These are phyloP conservation scores for Lepidurus arcticus DNA, from an alignment of 1,140 invertebrate species.

Conservation along the genomic window DNA sequence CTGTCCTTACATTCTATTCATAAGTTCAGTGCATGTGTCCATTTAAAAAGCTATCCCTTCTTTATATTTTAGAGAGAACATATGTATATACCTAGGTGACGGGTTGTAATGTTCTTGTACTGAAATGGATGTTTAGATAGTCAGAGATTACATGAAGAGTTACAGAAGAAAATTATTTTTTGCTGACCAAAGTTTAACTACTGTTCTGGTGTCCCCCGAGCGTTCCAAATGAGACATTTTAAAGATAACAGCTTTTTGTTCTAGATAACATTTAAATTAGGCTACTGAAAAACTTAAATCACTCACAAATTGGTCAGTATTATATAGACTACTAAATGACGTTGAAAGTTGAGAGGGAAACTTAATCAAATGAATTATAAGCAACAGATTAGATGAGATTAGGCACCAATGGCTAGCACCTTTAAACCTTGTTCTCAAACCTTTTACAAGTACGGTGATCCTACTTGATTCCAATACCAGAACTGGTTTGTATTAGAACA, in stretches of 20 bases:
- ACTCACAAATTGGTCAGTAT: too few species aligned
- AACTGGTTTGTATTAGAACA: not conserved
- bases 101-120: too few species aligned
- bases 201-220: not conserved
- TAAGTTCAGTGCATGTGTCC: slow-evolving; percentile 49
- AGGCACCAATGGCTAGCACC: not conserved
- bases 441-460: not conserved
- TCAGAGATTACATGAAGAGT: not conserved
- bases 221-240: too few species aligned
- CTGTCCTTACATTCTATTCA: slow-evolving; percentile 91
- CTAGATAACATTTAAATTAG: too few species aligned
- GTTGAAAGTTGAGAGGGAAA: too few species aligned
- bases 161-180: not conserved
- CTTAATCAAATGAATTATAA: too few species aligned
- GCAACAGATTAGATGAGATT: too few species aligned
- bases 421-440: not conserved
- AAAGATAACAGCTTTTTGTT: too few species aligned
- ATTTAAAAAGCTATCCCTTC: not conserved
- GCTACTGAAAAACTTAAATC: too few species aligned
- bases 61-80: too few species aligned
- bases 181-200: not conserved
- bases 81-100: too few species aligned
- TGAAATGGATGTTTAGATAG: not conserved
- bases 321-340: too few species aligned
- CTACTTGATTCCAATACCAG: not conserved